phyloP scores from a whole-genome alignment of 2,888 invertebrate genomes.

The Venusia cambrica region DNA sequence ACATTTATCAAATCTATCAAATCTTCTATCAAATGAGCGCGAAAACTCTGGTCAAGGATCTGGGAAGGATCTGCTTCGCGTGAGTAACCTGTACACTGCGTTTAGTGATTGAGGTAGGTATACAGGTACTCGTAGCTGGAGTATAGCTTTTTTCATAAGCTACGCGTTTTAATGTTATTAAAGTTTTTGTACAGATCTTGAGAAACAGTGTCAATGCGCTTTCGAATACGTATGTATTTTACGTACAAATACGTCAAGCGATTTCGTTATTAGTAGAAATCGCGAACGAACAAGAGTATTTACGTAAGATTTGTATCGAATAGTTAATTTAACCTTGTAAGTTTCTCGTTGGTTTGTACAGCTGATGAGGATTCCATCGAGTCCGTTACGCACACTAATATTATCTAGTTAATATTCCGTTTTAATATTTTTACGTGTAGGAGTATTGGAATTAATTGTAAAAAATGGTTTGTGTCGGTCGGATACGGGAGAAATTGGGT shows the following conservation, averaged over 20 bases:
- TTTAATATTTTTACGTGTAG: conserved; percentile 69
- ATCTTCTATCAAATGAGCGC: conserved; percentile 12
- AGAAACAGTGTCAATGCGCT: conserved; percentile 33
- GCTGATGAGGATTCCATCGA: conserved; percentile 55
- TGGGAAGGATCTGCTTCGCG: conserved; percentile 1
- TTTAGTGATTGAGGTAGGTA: neutral
- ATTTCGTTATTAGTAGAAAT: conserved; percentile 19
- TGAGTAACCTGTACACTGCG: conserved; percentile 1
- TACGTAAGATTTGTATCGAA: conserved; percentile 24
- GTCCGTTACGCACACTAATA: conserved; percentile 64
- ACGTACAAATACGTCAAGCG: conserved; percentile 14
- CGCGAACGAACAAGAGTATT: conserved; percentile 20
- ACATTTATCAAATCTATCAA: too few species aligned
- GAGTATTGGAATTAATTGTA: conserved; percentile 48
- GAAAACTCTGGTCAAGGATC: conserved; percentile 7
- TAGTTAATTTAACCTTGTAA: conserved; percentile 25
- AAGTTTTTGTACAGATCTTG: conserved; percentile 39
- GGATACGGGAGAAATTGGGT: conserved; percentile 30
- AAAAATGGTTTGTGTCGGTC: conserved; percentile 48
- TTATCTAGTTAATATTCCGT: conserved; percentile 53
- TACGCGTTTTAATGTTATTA: conserved; percentile 23
- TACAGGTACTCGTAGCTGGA: neutral
- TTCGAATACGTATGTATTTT: conserved; percentile 31
- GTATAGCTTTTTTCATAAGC: conserved; percentile 14
- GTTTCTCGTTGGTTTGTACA: conserved; percentile 52